Percentiles rank a stretch among this genome's conserved stretches.
Conservation (phyloP, 2,113 vertebrate genomes). For the Bombycilla garrulus region DNA sequence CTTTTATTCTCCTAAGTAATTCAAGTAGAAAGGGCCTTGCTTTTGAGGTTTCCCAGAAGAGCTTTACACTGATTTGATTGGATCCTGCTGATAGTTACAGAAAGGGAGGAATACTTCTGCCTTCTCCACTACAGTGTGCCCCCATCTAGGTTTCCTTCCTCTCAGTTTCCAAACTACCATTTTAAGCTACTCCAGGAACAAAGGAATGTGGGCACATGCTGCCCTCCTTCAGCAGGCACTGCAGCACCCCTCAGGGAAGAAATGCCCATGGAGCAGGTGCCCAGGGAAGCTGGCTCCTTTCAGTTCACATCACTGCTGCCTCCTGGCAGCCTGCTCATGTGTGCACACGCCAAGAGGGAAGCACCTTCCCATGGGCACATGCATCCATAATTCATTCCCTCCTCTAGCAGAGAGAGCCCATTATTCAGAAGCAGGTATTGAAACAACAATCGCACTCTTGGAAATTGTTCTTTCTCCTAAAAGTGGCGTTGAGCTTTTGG, state of each 20-base stretch:
- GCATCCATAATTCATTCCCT: neutral
- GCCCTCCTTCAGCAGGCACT: neutral
- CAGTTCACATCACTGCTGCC: neutral
- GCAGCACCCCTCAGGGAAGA: neutral
- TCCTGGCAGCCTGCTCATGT: neutral
- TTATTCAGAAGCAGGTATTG: neutral
- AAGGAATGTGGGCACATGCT: neutral
- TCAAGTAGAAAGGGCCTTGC: neutral
- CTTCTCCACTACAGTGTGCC: neutral
- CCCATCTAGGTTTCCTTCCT: neutral
- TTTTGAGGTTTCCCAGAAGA: conserved; percentile 40
- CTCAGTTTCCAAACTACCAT: neutral
- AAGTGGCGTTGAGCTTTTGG: neutral
- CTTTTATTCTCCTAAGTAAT: conserved; percentile 21
- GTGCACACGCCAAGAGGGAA: neutral
- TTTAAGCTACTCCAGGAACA: neutral
- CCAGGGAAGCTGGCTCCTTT: neutral
- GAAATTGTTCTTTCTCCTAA: neutral
- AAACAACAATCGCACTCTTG: rapidly evolving
- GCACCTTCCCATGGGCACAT: rapidly evolving
- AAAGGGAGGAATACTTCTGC: neutral
- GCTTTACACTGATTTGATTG: neutral
- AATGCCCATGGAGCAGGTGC: neutral
- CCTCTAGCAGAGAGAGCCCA: neutral
- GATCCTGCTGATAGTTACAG: neutral